These are phyloP conservation scores for Maniola jurtina DNA, from an alignment of 1,140 invertebrate genomes.

Conservation along the genomic window DNA sequence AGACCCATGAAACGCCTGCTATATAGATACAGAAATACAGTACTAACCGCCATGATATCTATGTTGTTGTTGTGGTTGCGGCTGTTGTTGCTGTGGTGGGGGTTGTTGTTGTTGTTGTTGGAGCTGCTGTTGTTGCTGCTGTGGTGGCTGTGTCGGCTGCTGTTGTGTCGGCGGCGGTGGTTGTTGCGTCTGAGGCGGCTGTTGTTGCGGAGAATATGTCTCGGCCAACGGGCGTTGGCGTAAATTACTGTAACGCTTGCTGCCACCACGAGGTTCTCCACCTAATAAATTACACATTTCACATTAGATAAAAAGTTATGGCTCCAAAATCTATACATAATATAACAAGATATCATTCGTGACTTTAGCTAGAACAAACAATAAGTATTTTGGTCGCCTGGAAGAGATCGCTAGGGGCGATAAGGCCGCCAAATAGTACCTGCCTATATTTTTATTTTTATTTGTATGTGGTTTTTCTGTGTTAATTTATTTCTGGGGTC, in stretches of 20 bases:
- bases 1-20: no score
- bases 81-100: constrained; percentile 28
- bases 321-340: no score
- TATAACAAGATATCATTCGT: no score
- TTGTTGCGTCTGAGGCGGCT: constrained; percentile 29
- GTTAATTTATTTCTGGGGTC: no score
- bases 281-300: constrained; percentile 15
- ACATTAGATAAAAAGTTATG: no score
- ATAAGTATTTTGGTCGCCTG: no score
- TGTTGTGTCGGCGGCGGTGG: constrained; percentile 32
- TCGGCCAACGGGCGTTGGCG: constrained; percentile 74
- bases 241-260: constrained; percentile 79
- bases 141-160: constrained; percentile 32
- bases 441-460: no score
- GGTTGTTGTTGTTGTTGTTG: constrained; percentile 28
- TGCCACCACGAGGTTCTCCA: constrained; percentile 67
- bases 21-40: neutral
- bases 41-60: constrained; percentile 50
- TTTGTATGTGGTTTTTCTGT: no score
- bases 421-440: no score
- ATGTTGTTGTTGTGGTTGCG: constrained; percentile 39
- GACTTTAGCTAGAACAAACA: no score
- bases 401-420: no score
- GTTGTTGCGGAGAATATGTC: constrained; percentile 60
- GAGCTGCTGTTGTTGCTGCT: constrained; percentile 32